Conservation (phyloP, 2,888 invertebrate species). For the Chrysotoxum bicinctum region DNA sequence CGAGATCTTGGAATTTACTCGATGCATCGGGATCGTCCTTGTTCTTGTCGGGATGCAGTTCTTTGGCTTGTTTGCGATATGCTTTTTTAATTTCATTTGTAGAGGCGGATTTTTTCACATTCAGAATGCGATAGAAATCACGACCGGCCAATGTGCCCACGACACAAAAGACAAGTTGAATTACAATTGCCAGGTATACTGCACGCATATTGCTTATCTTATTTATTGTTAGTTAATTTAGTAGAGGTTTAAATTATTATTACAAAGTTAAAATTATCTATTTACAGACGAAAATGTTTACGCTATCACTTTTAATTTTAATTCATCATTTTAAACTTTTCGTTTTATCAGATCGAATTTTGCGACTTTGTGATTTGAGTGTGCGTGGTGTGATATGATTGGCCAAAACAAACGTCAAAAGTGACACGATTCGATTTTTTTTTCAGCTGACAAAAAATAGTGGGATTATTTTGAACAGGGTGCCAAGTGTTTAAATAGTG, state of each 20-base stretch:
- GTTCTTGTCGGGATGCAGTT: conserved; percentile 98
- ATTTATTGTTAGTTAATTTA: conserved; percentile 55
- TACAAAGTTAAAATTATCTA: conserved; percentile 30
- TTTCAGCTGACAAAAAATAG: background rate
- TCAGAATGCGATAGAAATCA: conserved; percentile 97
- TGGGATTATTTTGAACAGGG: background rate
- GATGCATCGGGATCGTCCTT: conserved; percentile 96
- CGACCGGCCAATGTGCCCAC: conserved; percentile 84
- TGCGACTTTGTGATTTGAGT: conserved; percentile 65
- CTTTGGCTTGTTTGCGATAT: conserved; percentile 96
- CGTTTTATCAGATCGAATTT: conserved; percentile 37
- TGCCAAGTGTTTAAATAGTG: too few relatives aligned
- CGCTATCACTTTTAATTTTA: conserved; percentile 70
- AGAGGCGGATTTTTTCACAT: conserved; percentile 89
- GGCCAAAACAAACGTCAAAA: conserved; percentile 69
- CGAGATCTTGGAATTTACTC: conserved; percentile 96
- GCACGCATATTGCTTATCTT: conserved; percentile 40
- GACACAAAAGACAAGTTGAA: conserved; percentile 75
- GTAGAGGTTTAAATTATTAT: conserved; percentile 41
- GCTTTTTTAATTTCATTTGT: conserved; percentile 98
- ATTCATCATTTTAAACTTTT: conserved; percentile 36
- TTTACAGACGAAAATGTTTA: conserved; percentile 58
- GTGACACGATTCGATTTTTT: conserved; percentile 55
- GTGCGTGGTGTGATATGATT: conserved; percentile 78
- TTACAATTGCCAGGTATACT: conserved; percentile 35